A percentile compares a stretch with the other conserved stretches of the same genome.
phyloP scores from a whole-genome alignment of 1,140 invertebrate species.

The Conus betulinus region DNA sequence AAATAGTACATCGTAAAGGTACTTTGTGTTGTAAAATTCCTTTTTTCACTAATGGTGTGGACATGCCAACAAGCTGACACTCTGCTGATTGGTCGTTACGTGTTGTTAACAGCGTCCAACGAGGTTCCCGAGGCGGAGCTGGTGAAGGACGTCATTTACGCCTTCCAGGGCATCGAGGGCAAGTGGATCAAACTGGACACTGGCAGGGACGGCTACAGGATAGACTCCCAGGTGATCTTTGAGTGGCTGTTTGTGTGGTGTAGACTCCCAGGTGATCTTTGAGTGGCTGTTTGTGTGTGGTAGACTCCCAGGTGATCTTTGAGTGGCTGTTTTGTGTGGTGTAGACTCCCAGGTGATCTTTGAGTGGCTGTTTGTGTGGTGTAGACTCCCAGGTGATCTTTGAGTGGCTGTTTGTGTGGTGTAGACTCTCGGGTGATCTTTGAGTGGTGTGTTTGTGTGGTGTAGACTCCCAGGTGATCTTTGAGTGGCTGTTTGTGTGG shows the following conservation, averaged over 20 bases:
- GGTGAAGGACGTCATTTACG: constrained; percentile 87
- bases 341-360: no score
- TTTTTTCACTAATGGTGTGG: no score
- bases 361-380: not conserved
- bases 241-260: not conserved
- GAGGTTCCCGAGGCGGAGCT: constrained; percentile 78
- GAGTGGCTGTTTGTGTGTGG: not conserved
- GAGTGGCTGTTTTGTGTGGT: not conserved
- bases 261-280: no score
- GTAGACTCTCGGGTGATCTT: not conserved
- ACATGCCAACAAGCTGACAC: no score
- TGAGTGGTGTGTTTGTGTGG: no score
- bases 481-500: not conserved
- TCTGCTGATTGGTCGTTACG: no score
- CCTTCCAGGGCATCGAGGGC: constrained; percentile 89
- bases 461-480: no score
- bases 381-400: no score
- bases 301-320: not conserved
- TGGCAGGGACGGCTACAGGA: constrained; percentile 81
- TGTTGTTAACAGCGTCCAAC: constrained; percentile 56
- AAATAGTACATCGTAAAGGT: no score
- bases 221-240: constrained; percentile 78
- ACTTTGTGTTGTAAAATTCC: no score
- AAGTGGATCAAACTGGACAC: constrained; percentile 84
- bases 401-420: constrained; percentile 2